These are phyloP conservation scores for Rosalia funebris DNA, from an alignment of 2,888 invertebrate genomes.

Conservation along the genomic window DNA sequence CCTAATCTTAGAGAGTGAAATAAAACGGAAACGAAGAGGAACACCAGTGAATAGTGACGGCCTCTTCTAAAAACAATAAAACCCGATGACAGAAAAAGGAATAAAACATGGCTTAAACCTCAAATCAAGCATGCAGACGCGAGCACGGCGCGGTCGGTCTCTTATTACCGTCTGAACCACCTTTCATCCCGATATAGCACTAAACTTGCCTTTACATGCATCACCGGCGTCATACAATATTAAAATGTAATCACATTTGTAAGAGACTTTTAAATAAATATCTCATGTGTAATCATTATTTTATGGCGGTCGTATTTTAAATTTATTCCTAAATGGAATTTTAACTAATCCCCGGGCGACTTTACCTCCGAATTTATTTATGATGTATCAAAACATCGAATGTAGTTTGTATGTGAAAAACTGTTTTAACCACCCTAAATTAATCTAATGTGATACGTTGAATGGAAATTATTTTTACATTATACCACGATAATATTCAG, in stretches of 20 bases:
- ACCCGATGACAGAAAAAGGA: constrained; percentile 24
- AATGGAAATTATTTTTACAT: too few species aligned
- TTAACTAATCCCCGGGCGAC: constrained; percentile 47
- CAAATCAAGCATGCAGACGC: constrained; percentile 26
- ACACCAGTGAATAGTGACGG: constrained; percentile 22
- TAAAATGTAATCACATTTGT: constrained; percentile 62
- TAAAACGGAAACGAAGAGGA: constrained; percentile 4
- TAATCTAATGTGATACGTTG: too few species aligned
- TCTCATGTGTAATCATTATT: constrained; percentile 45
- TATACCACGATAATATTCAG: too few species aligned
- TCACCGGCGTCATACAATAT: constrained; percentile 57
- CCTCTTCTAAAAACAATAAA: constrained; percentile 27
- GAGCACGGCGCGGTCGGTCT: constrained; percentile 6
- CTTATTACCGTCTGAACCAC: constrained; percentile 28
- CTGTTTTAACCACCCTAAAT: too few species aligned
- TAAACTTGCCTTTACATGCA: constrained; percentile 56
- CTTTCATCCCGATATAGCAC: constrained; percentile 51
- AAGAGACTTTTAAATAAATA: constrained; percentile 56
- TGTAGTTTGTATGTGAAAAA: too few species aligned
- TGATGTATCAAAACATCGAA: constrained; percentile 34
- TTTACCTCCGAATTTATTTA: constrained; percentile 61
- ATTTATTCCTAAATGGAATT: constrained; percentile 50
- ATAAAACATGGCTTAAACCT: constrained; percentile 21
- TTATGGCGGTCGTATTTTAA: constrained; percentile 50
- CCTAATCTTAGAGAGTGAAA: constrained; percentile 8